Conservation (phyloP, 2,888 invertebrate genomes). For the Dysmachus trigonus region DNA sequence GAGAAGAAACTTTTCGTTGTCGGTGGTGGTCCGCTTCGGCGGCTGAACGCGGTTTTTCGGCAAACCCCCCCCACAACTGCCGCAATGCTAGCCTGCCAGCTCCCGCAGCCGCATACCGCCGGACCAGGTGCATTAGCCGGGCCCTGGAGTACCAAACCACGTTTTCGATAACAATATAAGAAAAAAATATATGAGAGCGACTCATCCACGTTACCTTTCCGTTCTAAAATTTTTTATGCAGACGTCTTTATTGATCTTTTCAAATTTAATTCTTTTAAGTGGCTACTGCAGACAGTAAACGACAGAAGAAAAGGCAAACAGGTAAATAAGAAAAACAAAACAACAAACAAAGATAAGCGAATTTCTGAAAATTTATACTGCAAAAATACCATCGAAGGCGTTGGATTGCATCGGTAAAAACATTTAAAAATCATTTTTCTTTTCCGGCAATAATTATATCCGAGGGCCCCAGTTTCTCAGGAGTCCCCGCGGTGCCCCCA, state of each 20-base stretch:
- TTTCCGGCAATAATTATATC: not conserved
- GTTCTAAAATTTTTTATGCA: not conserved
- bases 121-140: no score
- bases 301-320: not conserved
- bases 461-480: not conserved
- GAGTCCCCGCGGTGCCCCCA: not conserved
- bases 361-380: not conserved
- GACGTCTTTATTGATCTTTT: not conserved
- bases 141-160: no score
- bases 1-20: no score
- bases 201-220: not conserved
- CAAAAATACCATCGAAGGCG: not conserved
- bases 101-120: no score
- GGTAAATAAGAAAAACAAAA: not conserved
- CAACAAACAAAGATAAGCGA: not conserved
- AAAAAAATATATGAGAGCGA: not conserved
- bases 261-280: not conserved
- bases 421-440: not conserved
- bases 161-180: no score
- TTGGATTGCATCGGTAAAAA: not conserved
- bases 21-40: no score
- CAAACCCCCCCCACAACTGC: no score
- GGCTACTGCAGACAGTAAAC: not conserved
- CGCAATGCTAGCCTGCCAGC: no score
- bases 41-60: no score